phyloP scores from a whole-genome alignment of 2,113 vertebrate species.

The Chamaea fasciata region DNA sequence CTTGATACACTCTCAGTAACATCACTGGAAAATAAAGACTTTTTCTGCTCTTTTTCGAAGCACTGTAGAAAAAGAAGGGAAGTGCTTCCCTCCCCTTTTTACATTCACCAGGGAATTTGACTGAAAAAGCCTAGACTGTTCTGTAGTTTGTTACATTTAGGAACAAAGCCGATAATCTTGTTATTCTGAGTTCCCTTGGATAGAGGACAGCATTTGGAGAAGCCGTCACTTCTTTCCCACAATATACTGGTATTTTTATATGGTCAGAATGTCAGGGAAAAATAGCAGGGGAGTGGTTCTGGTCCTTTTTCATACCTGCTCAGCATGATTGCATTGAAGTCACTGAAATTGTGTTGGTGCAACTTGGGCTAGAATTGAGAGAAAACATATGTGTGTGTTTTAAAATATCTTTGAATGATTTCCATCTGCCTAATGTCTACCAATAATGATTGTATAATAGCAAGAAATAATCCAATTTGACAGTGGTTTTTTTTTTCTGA shows the following conservation, averaged over 20 bases:
- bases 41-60: background rate
- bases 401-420: background rate
- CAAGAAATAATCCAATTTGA: slow-evolving; percentile 17
- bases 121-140: slow-evolving; percentile 7
- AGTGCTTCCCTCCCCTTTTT: background rate
- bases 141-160: slow-evolving; percentile 12
- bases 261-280: background rate
- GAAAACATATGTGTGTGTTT: slow-evolving; percentile 3
- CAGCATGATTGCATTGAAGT: background rate
- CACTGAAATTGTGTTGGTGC: background rate
- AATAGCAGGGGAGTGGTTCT: background rate
- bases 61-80: slow-evolving; percentile 9
- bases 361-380: background rate
- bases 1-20: background rate
- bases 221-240: background rate
- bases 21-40: background rate
- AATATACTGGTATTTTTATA: slow-evolving; percentile 18
- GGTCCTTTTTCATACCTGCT: slow-evolving; percentile 29
- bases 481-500: slow-evolving; percentile 14
- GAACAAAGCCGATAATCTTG: slow-evolving; percentile 10
- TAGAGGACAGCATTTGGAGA: background rate
- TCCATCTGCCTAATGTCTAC: slow-evolving; percentile 1
- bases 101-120: slow-evolving; percentile 13
- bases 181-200: slow-evolving; percentile 29
- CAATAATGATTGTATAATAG: slow-evolving; percentile 15